Evolutionary conservation across 23 tunicate genomes (phyloP).

Genomic region (Ascidia mentula): DNA sequence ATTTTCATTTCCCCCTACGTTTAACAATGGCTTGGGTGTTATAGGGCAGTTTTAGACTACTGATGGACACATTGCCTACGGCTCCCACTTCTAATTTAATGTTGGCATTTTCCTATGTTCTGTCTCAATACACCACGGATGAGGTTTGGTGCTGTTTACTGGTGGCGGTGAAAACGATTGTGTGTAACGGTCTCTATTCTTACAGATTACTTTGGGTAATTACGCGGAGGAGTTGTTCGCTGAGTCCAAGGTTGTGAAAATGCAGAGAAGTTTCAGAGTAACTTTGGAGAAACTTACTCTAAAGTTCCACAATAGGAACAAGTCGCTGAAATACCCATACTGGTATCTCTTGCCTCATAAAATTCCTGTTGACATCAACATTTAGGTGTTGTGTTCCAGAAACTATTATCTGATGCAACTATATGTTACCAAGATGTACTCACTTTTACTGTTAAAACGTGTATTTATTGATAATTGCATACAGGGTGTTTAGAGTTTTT

Average conservation of each 20-base stretch:
- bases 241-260: conserved; percentile 21
- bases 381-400: too few relatives aligned
- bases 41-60: not conserved
- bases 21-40: not conserved
- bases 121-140: conserved; percentile 2
- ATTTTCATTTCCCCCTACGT: too few relatives aligned
- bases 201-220: conserved; percentile 65
- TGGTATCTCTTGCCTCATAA: conserved; percentile 46
- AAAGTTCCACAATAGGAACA: conserved; percentile 57
- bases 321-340: conserved; percentile 51
- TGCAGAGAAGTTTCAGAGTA: conserved; percentile 34
- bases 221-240: conserved; percentile 38
- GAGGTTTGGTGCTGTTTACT: too few relatives aligned
- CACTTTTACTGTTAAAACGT: too few relatives aligned
- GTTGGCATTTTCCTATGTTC: not conserved
- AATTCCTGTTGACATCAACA: conserved; percentile 60
- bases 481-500: too few relatives aligned
- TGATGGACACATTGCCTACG: conserved; percentile 1
- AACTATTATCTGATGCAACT: too few relatives aligned
- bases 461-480: too few relatives aligned
- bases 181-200: too few relatives aligned
- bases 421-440: too few relatives aligned
- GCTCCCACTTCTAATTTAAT: not conserved
- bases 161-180: too few relatives aligned
- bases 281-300: conserved; percentile 38